phyloP scores from a whole-genome alignment of 2,888 invertebrate species.

The Ochropleura plecta region DNA sequence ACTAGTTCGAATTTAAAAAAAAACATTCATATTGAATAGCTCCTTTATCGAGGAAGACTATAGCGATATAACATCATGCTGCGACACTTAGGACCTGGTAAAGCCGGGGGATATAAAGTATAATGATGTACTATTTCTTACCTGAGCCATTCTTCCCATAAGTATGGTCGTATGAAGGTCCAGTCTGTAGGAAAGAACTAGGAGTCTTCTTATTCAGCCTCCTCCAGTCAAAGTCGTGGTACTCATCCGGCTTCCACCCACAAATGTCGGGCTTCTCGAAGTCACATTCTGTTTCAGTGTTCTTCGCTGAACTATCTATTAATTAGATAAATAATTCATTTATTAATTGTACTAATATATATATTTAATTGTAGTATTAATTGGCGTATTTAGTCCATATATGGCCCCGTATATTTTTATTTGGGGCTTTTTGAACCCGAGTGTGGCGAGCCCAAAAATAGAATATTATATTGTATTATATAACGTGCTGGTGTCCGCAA shows the following conservation, averaged over 20 bases:
- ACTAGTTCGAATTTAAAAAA: too few relatives aligned
- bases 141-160: conserved; percentile 84
- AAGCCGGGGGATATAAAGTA: not conserved
- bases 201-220: conserved; percentile 92
- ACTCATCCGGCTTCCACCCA: conserved; percentile 94
- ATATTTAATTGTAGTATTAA: too few relatives aligned
- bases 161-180: conserved; percentile 95
- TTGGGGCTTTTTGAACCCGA: too few relatives aligned
- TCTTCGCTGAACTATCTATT: conserved; percentile 36
- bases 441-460: too few relatives aligned
- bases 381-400: too few relatives aligned
- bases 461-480: too few relatives aligned
- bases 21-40: too few relatives aligned
- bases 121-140: conserved; percentile 46
- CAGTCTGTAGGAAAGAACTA: conserved; percentile 92
- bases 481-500: too few relatives aligned
- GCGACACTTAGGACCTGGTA: too few relatives aligned
- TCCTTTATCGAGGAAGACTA: too few relatives aligned
- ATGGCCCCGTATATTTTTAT: too few relatives aligned
- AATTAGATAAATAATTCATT: not conserved
- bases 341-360: not conserved
- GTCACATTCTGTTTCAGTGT: conserved; percentile 86
- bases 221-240: conserved; percentile 94
- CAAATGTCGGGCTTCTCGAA: conserved; percentile 93
- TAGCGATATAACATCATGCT: too few relatives aligned